Evolutionary conservation across 2,113 vertebrate species (phyloP).

Genomic region (Microcebus tavaratra): DNA sequence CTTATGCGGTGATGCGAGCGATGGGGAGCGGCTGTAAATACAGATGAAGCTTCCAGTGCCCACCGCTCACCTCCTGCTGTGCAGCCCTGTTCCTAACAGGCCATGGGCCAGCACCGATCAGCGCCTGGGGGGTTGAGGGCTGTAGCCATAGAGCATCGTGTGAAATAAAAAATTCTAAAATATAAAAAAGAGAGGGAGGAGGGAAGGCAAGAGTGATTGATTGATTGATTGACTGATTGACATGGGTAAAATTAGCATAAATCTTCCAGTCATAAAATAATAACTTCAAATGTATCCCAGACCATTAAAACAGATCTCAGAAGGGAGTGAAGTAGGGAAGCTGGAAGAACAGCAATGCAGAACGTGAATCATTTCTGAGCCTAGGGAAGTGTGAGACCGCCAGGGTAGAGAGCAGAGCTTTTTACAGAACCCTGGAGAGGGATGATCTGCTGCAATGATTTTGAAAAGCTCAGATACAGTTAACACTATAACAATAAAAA

Average conservation of each 20-base stretch:
- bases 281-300: background rate
- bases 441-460: background rate
- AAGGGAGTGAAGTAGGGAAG: background rate
- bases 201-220: background rate
- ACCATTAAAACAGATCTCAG: background rate
- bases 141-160: too few relatives aligned
- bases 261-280: background rate
- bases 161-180: too few relatives aligned
- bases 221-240: background rate
- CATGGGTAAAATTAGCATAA: background rate
- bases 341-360: background rate
- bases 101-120: too few relatives aligned
- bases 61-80: too few relatives aligned
- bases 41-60: too few relatives aligned
- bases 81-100: too few relatives aligned
- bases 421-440: background rate
- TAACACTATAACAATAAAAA: background rate
- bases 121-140: too few relatives aligned
- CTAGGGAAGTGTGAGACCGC: background rate
- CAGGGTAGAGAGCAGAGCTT: background rate
- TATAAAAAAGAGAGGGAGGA: background rate
- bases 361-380: background rate
- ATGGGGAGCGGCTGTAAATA: too few relatives aligned
- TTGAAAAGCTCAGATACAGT: conserved; percentile 7
- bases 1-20: too few relatives aligned